Percentiles rank a stretch among this genome's conserved stretches.
phyloP scores from a whole-genome alignment of 2,888 invertebrate genomes.

The Thecophora atra region DNA sequence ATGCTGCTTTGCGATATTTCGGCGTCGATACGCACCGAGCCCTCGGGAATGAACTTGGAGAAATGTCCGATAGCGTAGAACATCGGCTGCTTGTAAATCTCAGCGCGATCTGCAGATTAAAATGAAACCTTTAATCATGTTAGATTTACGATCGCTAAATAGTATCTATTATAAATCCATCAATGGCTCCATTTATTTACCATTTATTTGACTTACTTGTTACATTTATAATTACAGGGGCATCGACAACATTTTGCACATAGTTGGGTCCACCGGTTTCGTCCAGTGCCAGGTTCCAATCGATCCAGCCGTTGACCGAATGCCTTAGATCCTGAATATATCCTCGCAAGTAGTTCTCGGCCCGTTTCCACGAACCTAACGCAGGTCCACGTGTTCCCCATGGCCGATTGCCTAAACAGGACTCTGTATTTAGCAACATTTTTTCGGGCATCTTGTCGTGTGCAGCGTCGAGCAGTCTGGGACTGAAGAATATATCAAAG shows the following conservation, averaged over 20 bases:
- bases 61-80: conserved; percentile 87
- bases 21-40: conserved; percentile 67
- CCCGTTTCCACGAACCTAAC: conserved; percentile 82
- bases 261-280: conserved; percentile 83
- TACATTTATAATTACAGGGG: conserved; percentile 72
- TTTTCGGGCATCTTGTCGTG: conserved; percentile 75
- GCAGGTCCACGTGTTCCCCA: conserved; percentile 70
- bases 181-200: no score
- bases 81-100: conserved; percentile 91
- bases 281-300: conserved; percentile 91
- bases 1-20: conserved; percentile 58
- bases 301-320: conserved; percentile 85
- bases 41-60: conserved; percentile 75
- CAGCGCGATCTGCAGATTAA: conserved; percentile 64
- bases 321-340: conserved; percentile 81
- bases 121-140: no score
- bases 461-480: conserved; percentile 71
- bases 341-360: conserved; percentile 73
- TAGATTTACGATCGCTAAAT: no score
- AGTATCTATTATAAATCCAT: no score
- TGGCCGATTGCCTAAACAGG: conserved; percentile 73
- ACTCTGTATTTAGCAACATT: conserved; percentile 83
- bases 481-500: conserved; percentile 71
- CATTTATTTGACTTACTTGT: conserved; percentile 49
- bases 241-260: conserved; percentile 72